phyloP scores from a whole-genome alignment of 2,797 vertebrate species.

The Syncerus caffer region DNA sequence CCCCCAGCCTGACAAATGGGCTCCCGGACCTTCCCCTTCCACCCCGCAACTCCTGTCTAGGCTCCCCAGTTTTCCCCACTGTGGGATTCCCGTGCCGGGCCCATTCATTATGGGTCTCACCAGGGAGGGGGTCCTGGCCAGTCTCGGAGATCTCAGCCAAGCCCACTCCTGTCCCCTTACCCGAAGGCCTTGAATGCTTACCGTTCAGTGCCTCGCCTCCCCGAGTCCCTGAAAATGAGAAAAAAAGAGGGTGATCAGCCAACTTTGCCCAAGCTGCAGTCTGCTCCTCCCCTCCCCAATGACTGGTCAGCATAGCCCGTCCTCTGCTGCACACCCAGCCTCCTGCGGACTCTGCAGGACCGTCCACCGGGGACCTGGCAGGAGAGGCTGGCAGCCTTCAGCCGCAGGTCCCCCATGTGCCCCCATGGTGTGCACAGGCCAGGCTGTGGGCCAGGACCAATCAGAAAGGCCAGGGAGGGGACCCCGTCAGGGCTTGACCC shows the following conservation, averaged over 20 bases:
- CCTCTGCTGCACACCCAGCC: neutral
- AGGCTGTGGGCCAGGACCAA: neutral
- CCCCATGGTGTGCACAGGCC: neutral
- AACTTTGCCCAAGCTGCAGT: neutral
- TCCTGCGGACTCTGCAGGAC: neutral
- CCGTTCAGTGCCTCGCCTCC: neutral
- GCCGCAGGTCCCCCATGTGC: too few species aligned
- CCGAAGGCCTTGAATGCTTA: constrained; percentile 34
- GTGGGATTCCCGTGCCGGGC: neutral
- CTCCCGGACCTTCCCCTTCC: neutral
- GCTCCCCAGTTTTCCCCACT: neutral
- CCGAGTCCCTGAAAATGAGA: constrained; percentile 56
- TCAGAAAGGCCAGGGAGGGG: neutral
- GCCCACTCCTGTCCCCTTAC: neutral
- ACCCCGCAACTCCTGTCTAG: neutral
- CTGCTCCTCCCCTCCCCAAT: neutral
- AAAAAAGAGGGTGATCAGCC: neutral
- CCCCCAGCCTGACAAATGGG: neutral
- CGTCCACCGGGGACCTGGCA: neutral
- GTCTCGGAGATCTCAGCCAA: neutral
- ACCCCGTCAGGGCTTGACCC: neutral
- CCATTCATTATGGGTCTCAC: neutral
- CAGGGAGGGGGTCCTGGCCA: accelerated
- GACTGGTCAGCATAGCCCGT: neutral
- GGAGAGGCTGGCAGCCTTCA: neutral